Conservation (phyloP, 2,113 vertebrate genomes). For the Piprites chloris region DNA sequence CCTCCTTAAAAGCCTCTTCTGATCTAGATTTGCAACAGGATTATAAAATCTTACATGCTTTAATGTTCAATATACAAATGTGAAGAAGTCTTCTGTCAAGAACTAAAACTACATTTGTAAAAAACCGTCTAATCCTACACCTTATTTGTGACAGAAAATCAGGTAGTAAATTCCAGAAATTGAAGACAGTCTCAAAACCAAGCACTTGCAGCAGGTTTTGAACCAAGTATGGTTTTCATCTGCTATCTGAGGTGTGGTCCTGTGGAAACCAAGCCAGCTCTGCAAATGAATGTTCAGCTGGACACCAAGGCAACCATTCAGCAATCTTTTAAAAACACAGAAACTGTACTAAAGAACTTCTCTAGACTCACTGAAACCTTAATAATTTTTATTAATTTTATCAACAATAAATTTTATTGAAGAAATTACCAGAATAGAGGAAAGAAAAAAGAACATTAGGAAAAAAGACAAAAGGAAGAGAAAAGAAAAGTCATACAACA, state of each 20-base stretch:
- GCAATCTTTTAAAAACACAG: neutral
- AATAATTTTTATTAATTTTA: neutral
- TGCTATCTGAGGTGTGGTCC: neutral
- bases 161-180: neutral
- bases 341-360: neutral
- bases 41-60: neutral
- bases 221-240: neutral
- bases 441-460: neutral
- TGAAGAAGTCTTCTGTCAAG: neutral
- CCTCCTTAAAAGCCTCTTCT: neutral
- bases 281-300: neutral
- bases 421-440: neutral
- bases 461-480: neutral
- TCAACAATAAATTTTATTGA: neutral
- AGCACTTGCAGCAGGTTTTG: neutral
- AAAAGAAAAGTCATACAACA: neutral
- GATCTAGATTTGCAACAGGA: neutral
- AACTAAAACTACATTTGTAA: neutral
- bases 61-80: neutral
- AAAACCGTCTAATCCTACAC: neutral
- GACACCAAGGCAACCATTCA: neutral
- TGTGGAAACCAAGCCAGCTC: neutral
- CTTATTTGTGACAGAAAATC: neutral
- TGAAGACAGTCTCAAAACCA: neutral
- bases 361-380: neutral